Conservation (phyloP, 2,113 vertebrate species). For the Indicator indicator region DNA sequence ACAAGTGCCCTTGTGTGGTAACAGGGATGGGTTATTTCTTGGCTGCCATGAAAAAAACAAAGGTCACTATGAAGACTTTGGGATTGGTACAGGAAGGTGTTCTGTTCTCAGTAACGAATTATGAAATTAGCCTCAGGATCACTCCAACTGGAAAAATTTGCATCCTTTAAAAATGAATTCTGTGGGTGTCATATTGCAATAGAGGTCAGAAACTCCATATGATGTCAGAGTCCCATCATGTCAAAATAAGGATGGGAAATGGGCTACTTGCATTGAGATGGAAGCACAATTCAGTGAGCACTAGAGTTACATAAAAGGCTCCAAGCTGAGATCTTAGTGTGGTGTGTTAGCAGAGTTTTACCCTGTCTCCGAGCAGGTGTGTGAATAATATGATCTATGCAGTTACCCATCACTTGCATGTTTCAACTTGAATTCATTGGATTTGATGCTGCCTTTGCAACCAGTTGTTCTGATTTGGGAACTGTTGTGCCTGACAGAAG, state of each 20-base stretch:
- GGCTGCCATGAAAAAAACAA: background rate
- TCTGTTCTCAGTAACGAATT: background rate
- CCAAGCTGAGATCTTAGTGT: background rate
- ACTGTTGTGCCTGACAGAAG: background rate
- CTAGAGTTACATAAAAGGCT: background rate
- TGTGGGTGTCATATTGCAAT: background rate
- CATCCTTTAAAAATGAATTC: background rate
- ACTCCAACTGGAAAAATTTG: background rate
- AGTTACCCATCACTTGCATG: background rate
- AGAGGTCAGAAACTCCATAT: background rate
- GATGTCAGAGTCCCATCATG: background rate
- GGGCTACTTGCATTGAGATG: background rate
- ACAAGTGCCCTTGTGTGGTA: slow-evolving; percentile 53
- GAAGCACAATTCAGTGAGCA: background rate
- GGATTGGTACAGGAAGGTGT: background rate
- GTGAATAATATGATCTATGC: background rate
- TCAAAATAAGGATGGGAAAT: background rate
- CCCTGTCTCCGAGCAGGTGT: background rate
- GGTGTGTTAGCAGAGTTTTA: background rate
- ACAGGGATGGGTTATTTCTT: slow-evolving; percentile 14
- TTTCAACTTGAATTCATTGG: background rate
- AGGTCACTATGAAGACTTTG: background rate
- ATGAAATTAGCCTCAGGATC: background rate
- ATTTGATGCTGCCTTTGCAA: background rate
- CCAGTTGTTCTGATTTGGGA: background rate